Conservation (phyloP, 1,140 invertebrate species). For the Drosophila bifasciata region DNA sequence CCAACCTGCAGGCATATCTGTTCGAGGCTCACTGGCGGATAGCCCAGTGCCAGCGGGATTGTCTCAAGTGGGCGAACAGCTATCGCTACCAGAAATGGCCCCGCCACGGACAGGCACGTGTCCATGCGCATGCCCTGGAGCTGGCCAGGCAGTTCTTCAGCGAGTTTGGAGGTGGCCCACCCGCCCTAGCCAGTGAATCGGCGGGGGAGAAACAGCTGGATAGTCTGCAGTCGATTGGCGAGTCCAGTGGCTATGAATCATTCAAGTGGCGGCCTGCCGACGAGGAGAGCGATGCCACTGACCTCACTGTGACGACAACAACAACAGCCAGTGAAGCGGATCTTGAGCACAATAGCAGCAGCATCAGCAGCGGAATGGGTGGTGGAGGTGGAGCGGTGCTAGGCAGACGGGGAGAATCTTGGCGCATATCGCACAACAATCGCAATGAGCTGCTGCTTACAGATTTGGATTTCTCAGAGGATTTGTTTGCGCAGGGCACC, state of each 20-base stretch:
- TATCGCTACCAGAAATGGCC: constrained; percentile 83
- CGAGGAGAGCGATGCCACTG: constrained; percentile 66
- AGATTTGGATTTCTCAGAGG: constrained; percentile 84
- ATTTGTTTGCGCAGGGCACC: constrained; percentile 84
- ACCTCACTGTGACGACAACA: constrained; percentile 36
- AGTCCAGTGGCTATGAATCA: constrained; percentile 94
- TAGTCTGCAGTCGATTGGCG: constrained; percentile 89
- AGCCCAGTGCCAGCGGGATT: constrained; percentile 89
- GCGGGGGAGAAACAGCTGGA: constrained; percentile 84
- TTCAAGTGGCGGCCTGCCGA: constrained; percentile 89
- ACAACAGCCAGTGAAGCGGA: constrained; percentile 44
- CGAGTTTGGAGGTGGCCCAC: constrained; percentile 56
- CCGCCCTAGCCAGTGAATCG: constrained; percentile 24
- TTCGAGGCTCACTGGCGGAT: constrained; percentile 92
- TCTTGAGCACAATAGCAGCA: constrained; percentile 59
- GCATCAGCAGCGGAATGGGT: constrained; percentile 33
- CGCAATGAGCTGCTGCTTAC: constrained; percentile 72
- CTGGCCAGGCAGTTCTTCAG: constrained; percentile 78
- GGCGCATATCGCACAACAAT: constrained; percentile 83
- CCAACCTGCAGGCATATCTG: constrained; percentile 93
- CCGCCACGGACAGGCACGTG: constrained; percentile 51
- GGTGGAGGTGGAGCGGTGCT: neutral
- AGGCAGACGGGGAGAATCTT: constrained; percentile 59
- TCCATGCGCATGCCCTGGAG: constrained; percentile 70
- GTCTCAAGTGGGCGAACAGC: constrained; percentile 88